Base-by-base conservation (phyloP, 2,797 vertebrate genomes). In the Phrynocephalus forsythii region DNA sequence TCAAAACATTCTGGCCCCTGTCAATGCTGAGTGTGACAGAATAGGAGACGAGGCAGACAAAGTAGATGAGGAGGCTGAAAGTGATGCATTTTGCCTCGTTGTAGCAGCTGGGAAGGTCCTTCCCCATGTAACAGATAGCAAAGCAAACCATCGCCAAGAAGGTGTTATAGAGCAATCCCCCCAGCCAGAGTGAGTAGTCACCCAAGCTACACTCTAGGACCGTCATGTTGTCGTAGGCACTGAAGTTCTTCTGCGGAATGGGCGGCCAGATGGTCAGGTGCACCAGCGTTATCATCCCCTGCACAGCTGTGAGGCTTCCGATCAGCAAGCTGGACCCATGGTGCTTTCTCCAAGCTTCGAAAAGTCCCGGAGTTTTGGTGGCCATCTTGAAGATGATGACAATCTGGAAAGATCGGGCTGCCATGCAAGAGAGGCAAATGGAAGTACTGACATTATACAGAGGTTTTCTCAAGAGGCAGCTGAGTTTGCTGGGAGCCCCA, bases 31-130 rank as follows among this genome's bases (percentile, higher is more conserved):
- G n/a, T 2, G 68, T 68, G 52, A 97, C 97, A 66, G 91, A 90
- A 84, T 95, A 97, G 26, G 92, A 16, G 30, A 97, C 96, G 96
- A 97, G 97, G 89, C 95, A 96, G 68, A 97, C 68, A 15, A 97
- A 96, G 77, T 97, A 96, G 85, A 98, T 92, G 60, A 98, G 93
- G 50, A 98, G 95, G 91, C 98, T 97, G 93, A 98, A 97, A 1
- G 98, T 98, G 91, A 98, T 97, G 11, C 97, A 96, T 94, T 98
- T 98, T 86, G 98, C 97, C 86, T 98, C 98, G 0, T 97, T 98
- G 93, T 98, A 98, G 92, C 97, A 97, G 92, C 98, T 98, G 0
- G 98, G 98, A 3, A 98, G 97, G 81, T 98, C 97, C 87, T 97
- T 98, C 66, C 98, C 98, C 96, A 96, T 95, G 93, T 98, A 98